These are phyloP conservation scores for Drosophila watanabei DNA, from an alignment of 1,140 invertebrate genomes.

Conservation along the genomic window DNA sequence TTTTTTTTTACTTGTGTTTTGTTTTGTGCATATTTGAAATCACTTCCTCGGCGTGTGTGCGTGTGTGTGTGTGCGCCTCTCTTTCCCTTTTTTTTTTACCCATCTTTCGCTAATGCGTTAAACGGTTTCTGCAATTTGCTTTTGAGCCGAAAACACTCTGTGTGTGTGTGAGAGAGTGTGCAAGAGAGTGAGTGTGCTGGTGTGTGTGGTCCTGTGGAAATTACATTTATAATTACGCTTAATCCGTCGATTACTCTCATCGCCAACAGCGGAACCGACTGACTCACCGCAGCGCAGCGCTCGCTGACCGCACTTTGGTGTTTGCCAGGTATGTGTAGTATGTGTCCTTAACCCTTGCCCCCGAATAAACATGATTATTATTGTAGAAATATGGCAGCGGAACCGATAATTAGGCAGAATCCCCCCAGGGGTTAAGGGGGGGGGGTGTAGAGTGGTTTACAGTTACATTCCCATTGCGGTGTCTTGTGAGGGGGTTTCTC, in stretches of 20 bases:
- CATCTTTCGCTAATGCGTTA: slow-evolving; percentile 29
- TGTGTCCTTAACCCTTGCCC: neutral
- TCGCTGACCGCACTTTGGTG: slow-evolving; percentile 19
- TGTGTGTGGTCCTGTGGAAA: slow-evolving; percentile 23
- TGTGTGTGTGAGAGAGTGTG: neutral
- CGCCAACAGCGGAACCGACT: slow-evolving; percentile 17
- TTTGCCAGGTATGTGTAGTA: slow-evolving; percentile 18
- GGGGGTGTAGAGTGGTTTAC: neutral
- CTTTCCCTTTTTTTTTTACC: neutral
- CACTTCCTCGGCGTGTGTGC: slow-evolving; percentile 1
- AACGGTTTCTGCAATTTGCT: slow-evolving; percentile 27
- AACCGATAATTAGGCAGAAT: slow-evolving; percentile 10
- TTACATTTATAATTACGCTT: slow-evolving; percentile 54
- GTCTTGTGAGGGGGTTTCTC: neutral
- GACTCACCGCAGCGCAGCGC: slow-evolving; percentile 12
- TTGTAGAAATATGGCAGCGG: neutral
- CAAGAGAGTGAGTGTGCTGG: neutral
- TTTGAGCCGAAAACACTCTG: slow-evolving; percentile 27
- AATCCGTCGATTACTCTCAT: slow-evolving; percentile 44
- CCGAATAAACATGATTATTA: slow-evolving; percentile 12
- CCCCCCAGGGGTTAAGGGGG: neutral
- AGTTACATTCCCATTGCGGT: slow-evolving; percentile 1
- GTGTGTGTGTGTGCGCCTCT: neutral
- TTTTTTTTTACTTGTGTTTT: slow-evolving; percentile 54
- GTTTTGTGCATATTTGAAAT: slow-evolving; percentile 64